Evolutionary conservation across 2,113 vertebrate genomes (phyloP), one percentile per base, ranked within the genome.

Genomic region (Chionomys nivalis): DNA sequence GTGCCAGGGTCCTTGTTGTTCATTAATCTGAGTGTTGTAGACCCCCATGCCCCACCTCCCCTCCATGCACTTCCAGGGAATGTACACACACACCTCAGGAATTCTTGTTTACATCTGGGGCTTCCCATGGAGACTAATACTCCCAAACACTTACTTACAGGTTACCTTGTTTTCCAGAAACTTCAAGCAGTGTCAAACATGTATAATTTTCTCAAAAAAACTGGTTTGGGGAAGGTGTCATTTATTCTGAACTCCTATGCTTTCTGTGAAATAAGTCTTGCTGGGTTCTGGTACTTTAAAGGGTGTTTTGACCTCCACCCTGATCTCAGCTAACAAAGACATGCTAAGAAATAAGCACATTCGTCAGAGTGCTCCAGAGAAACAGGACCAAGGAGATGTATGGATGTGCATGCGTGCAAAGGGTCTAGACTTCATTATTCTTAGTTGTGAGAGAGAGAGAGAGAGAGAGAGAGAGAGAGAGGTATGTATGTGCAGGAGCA

Each of bases 191-290:
- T 9, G 24, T 63, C 77, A 87, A 47, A 65, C 49, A 85, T 28
- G 16, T 44, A 31, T 44, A 9, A 61, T 47, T 81, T 91, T 55
- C 66, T 86, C 47, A 81, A 58, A 19, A 91, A 61, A 76, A 44
- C 33, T 87, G 61, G 94, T 39, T 87, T 66, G 66, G 49, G 66
- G 28, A 39, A 92, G 61, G 17, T 73, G 39, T 3, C 23, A 82
- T 36, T 49, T 91, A 78, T 23, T 68, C 61, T 65, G 63, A 26
- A 73, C 24, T 78, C 47, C 36, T 65, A 63, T 65, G 17, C 26
- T 7, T 63, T 94, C 78, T n/a, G 5, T 89, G 94, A 91, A 90
- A 78, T 68, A 16, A 91, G 86, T 63, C 36, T 70, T 93, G 52
- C 47, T 55, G 55, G 44, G 47, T 4, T 75, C 93, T 82, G 11